Evolutionary conservation across 2,888 invertebrate genomes (phyloP), one percentile per base, ranked within the genome.

Genomic region (Eupithecia pulchellata): DNA sequence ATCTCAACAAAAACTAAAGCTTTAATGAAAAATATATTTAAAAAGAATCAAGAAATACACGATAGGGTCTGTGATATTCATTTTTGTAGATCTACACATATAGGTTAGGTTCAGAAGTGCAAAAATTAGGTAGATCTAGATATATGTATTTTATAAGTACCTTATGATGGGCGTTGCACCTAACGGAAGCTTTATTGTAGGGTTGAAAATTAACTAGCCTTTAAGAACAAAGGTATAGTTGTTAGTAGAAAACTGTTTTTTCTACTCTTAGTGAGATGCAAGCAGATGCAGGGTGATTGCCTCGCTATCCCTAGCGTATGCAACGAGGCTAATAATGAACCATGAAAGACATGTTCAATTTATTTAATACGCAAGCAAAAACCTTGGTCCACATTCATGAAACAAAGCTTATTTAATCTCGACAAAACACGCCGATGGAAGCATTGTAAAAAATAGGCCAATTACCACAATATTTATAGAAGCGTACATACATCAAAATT

Each of bases 401-500:
- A 60, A 60, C 32, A 60, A 61, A 61, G 61, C 61, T 34, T 32
- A 64, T 66, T 67, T 69, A 73, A 65, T 68, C 65, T 73, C 57
- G 34, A 61, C 66, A 66, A 62, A 69, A 69, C 30, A 42, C 67
- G 64, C 29, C 63, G 58, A 69, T 34, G 62, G 65, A 36, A 63
- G 68, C 52, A 60, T 64, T 52, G 67, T 68, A 70, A 77, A 76
- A 77, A 78, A 77, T 72, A 52, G 69, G 58, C 71, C 75, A 77
- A 75, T 78, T 78, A 78, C 71, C 65, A 64, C 69, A 73, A 72
- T 75, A 77, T 82, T 83, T 84, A 83, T 82, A 81, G 79, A 78
- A 85, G 82, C 83, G 83, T 77, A 81, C 82, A 82, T 86, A 84
- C 85, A 86, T 90, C 88, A 91, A 93, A 92, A 90, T 87, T 88